phyloP scores from a whole-genome alignment of 2,113 vertebrate genomes.

The Macheiramphus alcinus region DNA sequence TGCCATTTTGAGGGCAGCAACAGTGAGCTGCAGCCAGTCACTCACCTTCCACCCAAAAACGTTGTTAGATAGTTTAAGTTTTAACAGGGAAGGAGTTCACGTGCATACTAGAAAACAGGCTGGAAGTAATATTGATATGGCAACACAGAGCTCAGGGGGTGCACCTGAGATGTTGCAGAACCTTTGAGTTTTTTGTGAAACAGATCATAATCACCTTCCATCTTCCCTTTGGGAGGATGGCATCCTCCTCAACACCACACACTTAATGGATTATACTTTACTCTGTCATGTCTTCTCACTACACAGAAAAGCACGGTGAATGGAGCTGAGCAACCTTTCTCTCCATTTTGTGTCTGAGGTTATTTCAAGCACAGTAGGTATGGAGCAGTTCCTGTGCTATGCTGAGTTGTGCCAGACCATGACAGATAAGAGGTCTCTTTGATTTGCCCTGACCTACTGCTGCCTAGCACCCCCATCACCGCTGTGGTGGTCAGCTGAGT shows the following conservation, averaged over 20 bases:
- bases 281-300: neutral
- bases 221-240: neutral
- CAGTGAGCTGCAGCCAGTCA: neutral
- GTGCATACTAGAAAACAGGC: neutral
- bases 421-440: neutral
- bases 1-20: neutral
- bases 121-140: neutral
- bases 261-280: neutral
- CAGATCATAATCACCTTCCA: neutral
- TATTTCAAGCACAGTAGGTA: neutral
- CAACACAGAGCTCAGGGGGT: neutral
- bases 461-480: neutral
- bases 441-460: neutral
- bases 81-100: neutral
- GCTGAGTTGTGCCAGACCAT: neutral
- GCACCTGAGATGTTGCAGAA: neutral
- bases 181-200: neutral
- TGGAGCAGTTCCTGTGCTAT: neutral
- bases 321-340: neutral
- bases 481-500: neutral
- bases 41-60: neutral
- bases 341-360: neutral
- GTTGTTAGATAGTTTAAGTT: neutral
- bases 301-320: neutral
- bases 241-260: neutral